These are phyloP conservation scores for Intellagama lesueurii DNA, from an alignment of 2,797 vertebrate species.

Conservation along the genomic window DNA sequence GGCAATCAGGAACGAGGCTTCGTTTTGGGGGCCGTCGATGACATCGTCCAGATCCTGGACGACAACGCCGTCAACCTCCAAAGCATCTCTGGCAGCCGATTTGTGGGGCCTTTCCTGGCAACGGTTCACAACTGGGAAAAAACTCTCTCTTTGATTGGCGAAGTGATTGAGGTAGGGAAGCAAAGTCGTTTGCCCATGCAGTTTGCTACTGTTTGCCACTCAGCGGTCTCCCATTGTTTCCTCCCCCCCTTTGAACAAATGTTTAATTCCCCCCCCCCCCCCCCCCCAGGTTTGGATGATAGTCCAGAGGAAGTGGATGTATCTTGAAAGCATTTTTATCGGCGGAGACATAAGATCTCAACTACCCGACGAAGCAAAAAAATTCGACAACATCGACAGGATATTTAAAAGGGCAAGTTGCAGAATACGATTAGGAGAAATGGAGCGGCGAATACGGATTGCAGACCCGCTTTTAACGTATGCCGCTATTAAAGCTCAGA, in stretches of 20 bases:
- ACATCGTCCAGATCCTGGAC: slow-evolving; percentile 89
- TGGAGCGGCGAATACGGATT: not conserved
- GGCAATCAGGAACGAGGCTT: slow-evolving; percentile 88
- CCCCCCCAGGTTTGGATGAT: slow-evolving; percentile 88
- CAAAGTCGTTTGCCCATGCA: not conserved
- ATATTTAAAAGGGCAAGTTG: slow-evolving; percentile 89
- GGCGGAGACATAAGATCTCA: slow-evolving; percentile 93
- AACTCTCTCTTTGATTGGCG: slow-evolving; percentile 90
- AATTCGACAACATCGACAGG: slow-evolving; percentile 90
- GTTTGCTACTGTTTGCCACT: not conserved
- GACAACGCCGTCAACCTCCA: slow-evolving; percentile 93
- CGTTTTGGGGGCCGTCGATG: slow-evolving; percentile 89
- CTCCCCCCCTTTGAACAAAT: not conserved
- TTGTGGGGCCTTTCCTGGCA: slow-evolving; percentile 92
- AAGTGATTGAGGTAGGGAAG: slow-evolving; percentile 91
- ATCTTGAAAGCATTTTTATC: slow-evolving; percentile 95
- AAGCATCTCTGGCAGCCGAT: slow-evolving; percentile 92
- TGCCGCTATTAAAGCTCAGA: not conserved
- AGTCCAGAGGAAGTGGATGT: slow-evolving; percentile 98
- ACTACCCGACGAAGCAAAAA: slow-evolving; percentile 92
- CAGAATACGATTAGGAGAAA: not conserved
- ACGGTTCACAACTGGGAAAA: slow-evolving; percentile 91
- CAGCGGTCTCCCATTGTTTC: not conserved
- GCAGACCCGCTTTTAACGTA: not conserved
- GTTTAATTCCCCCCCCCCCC: not conserved